phyloP scores from a whole-genome alignment of 2,113 vertebrate species.

The Planiliza haematocheilus region DNA sequence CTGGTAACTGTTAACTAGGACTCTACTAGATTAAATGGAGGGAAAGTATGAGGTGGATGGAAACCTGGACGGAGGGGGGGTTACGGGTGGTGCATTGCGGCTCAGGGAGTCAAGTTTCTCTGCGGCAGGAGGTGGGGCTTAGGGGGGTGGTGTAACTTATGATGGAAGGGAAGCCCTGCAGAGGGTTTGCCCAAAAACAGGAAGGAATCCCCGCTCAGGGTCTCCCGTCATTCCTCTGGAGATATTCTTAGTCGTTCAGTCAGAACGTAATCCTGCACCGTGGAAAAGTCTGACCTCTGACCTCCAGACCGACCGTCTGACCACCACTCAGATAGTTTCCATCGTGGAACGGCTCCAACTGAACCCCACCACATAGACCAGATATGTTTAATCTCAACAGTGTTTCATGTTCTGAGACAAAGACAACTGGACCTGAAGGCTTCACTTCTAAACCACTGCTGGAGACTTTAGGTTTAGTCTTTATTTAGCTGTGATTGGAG shows the following conservation, averaged over 20 bases:
- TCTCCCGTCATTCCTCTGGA: constrained; percentile 39
- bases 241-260: constrained; percentile 41
- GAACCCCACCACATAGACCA: too few species aligned
- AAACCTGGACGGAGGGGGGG: background rate
- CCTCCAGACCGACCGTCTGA: constrained; percentile 27
- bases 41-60: background rate
- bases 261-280: constrained; percentile 8
- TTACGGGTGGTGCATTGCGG: constrained; percentile 11
- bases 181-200: constrained; percentile 72
- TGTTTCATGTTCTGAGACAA: too few species aligned
- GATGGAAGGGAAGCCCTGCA: constrained; percentile 52
- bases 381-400: too few species aligned
- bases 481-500: too few species aligned
- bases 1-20: constrained; percentile 55
- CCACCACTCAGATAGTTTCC: background rate
- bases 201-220: constrained; percentile 65
- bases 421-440: too few species aligned
- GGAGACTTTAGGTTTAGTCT: too few species aligned
- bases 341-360: background rate
- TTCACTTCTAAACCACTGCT: too few species aligned
- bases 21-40: background rate
- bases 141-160: background rate
- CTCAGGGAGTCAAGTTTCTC: background rate
- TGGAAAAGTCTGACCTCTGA: constrained; percentile 46
- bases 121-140: constrained; percentile 4